Base-by-base conservation (phyloP, 2,888 invertebrate genomes). In the Pandemis heparana region DNA sequence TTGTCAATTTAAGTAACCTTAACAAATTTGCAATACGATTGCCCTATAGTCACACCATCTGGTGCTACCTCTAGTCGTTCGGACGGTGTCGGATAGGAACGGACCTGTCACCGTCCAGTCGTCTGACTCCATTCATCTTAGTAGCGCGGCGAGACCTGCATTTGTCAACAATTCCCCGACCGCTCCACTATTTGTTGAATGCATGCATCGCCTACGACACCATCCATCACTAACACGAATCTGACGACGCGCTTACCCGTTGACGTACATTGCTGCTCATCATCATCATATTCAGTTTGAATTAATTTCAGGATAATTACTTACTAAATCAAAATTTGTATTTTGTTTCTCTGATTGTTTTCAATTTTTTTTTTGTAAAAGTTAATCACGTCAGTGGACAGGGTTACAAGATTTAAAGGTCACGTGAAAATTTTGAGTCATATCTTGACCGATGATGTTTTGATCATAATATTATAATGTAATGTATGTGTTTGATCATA, bases 81-180 rank as follows among this genome's bases (percentile, higher is more conserved):
- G 53, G 53, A 2, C 53, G 18, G 53, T 18, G 53, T 53, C 4
- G 53, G 53, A 53, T 18, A 18, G 53, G 18, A 53, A 2, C 38
- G 2, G 10, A 48, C 53, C 67, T 68, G 67, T 68, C 67, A 32
- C 48, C 39, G 68, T 46, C 56, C 51, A 48, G 43, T 56, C 70
- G 67, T 39, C 43, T 62, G 18, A 46, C 71, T 75, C 48, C 75
- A 75, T 75, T 71, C 75, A 75, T 75, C 75, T 74, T 70, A 70
- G 70, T 74, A 56, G 66, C 23, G 51, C 60, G 65, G 51, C 64
- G 65, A 43, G 56, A 67, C 63, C 70, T 77, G 75, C 77, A 76
- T 76, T 76, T 76, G 75, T 76, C 77, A 74, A 74, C 77, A 76
- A 74, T 77, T 75, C 74, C 74, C 74, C 63, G 59, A 61, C 56